Base-by-base conservation (phyloP, 2,888 invertebrate species). In the Rhorus exstirpatorius region DNA sequence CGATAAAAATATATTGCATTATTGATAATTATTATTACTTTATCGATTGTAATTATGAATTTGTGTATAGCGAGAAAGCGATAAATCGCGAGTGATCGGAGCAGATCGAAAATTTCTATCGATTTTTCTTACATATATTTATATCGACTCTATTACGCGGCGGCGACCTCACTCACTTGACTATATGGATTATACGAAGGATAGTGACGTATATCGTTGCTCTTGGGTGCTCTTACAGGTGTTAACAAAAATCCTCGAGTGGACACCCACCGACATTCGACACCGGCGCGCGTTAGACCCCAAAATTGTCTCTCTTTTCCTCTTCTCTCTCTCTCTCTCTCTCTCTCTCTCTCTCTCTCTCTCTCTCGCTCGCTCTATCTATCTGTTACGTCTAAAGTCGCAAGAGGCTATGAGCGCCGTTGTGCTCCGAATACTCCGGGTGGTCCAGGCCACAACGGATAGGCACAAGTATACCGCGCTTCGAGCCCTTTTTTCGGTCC, bases 181-280 rank as follows among this genome's bases (percentile, higher is more conserved):
- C 38, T 38, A 41, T 41, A 41, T 12, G 55, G 49, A 61, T 72
- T 72, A 60, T 49, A 21, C 21, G 21, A n/a, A 19, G 49, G 6
- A 24, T 60, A 26, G 79, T 83, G 67, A 79, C 67, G 75, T 79
- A 83, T 79, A 85, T 81, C 85, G 79, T 78, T 83, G 83, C 75
- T 80, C 74, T 46, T 58, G 80, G 82, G 55, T 74, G 85, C 74
- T 76, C 68, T 84, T 84, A 83, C 85, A 85, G 84, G 84, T 85
- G 85, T 85, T 83, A 84, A 85, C 79, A 77, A 70, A 78, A 84
- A 81, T 85, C 79, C 76, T 76, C 72, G 75, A 74, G 76, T 75
- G 82, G 81, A 68, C 80, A 75, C 81, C 70, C 74, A 81, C 55
- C 63, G 85, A 84, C 58, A 85, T 79, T 79, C 65, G 84, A 85